Percentiles rank a stretch among this genome's conserved stretches.
Evolutionary conservation across 2,797 vertebrate species (phyloP).

Genomic region (Mormyrus hasselquistii): DNA sequence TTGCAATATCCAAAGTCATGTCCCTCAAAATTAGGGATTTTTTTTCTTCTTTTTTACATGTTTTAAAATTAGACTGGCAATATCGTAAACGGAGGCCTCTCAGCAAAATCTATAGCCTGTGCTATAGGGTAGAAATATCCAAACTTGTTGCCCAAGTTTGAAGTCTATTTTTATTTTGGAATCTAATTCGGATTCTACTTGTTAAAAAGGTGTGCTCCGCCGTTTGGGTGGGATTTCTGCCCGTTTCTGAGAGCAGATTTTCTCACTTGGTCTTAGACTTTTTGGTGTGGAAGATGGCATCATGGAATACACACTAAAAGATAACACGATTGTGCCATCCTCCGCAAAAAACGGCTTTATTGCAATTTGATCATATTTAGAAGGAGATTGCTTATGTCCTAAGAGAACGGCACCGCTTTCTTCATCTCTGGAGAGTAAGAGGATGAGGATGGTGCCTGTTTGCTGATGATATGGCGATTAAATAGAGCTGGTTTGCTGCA

Average conservation of each 20-base stretch:
- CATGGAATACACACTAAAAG: not conserved
- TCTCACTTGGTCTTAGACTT: not conserved
- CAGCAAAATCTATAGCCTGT: not conserved
- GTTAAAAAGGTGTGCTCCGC: not conserved
- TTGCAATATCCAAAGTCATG: not conserved
- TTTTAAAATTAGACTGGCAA: not conserved
- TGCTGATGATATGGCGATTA: not conserved
- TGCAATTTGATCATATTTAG: not conserved
- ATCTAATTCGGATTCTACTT: not conserved
- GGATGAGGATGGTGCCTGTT: not conserved
- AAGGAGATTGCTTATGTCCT: not conserved
- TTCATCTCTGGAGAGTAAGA: not conserved
- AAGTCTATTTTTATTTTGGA: not conserved
- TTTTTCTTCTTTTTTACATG: not conserved
- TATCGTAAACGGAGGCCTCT: not conserved
- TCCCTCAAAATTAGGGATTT: not conserved
- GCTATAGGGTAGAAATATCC: not conserved
- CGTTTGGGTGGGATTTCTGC: not conserved
- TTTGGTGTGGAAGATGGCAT: not conserved
- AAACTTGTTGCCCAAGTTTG: not conserved
- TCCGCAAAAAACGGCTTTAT: not conserved
- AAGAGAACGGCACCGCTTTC: not conserved
- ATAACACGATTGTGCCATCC: not conserved
- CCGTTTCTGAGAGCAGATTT: not conserved
- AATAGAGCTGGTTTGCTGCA: not conserved